Evolutionary conservation across 2,113 vertebrate species (phyloP).

Genomic region (Urocolius indicus): DNA sequence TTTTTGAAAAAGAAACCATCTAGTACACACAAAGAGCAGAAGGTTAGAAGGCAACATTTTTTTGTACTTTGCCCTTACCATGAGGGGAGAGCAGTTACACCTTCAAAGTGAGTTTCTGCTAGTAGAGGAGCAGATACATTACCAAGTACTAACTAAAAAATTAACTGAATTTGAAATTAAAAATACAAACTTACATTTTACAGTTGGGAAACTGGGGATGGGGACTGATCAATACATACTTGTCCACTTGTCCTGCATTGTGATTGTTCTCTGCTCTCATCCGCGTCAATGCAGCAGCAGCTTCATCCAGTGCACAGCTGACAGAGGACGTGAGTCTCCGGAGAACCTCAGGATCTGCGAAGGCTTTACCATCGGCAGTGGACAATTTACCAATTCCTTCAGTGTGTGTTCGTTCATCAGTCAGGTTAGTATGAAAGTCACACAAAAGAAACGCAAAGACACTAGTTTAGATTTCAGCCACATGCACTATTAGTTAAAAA

Average conservation of each 20-base stretch:
- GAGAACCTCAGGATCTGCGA: constrained; percentile 99
- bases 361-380: constrained; percentile 99
- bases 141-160: neutral
- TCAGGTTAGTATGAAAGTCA: constrained; percentile 73
- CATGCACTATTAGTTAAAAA: constrained; percentile 73
- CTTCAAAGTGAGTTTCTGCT: neutral
- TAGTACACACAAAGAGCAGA: neutral
- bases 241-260: constrained; percentile 95
- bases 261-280: constrained; percentile 98
- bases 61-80: neutral
- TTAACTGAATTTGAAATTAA: too few species aligned
- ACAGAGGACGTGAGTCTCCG: constrained; percentile 96
- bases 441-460: constrained; percentile 77
- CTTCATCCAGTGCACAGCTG: constrained; percentile 98
- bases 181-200: rapidly evolving
- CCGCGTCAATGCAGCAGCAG: constrained; percentile 94
- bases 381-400: constrained; percentile 99
- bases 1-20: neutral
- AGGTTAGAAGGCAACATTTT: neutral
- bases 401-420: constrained; percentile 68
- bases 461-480: constrained; percentile 66
- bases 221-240: constrained; percentile 83
- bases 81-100: neutral
- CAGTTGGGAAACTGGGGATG: rapidly evolving
- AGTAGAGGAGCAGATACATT: neutral